phyloP scores from a whole-genome alignment of 2,797 vertebrate genomes.

The Cossypha niveicapilla region DNA sequence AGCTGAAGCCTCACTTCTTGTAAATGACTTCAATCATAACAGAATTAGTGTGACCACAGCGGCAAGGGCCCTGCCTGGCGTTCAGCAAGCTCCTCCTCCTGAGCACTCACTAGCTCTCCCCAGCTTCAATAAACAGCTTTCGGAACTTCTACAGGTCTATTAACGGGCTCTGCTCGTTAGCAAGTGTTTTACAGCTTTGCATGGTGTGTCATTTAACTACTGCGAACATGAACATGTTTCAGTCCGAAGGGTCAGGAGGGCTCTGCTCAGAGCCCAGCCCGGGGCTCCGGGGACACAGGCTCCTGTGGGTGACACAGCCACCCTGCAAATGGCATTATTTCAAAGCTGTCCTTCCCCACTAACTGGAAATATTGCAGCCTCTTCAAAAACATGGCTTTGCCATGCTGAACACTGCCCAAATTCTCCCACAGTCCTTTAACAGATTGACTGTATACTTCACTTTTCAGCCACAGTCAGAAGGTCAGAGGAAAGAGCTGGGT shows the following conservation, averaged over 20 bases:
- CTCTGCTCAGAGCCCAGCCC: neutral
- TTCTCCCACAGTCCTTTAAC: neutral
- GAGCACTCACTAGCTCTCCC: neutral
- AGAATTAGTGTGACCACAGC: conserved; percentile 77
- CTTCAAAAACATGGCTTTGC: neutral
- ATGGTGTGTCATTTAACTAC: neutral
- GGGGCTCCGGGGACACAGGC: neutral
- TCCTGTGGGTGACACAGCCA: accelerated
- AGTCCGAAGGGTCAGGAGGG: neutral
- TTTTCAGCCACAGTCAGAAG: neutral
- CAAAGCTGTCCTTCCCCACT: neutral
- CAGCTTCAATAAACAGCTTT: neutral
- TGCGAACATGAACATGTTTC: neutral
- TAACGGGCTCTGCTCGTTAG: neutral
- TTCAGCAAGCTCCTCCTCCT: neutral
- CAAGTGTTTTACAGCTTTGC: neutral
- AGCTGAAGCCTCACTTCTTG: conserved; percentile 72
- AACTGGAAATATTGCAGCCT: neutral
- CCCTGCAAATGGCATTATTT: neutral
- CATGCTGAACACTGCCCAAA: neutral
- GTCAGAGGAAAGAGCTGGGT: neutral
- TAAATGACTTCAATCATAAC: conserved; percentile 73
- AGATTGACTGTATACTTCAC: neutral
- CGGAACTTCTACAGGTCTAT: neutral
- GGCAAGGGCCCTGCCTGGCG: conserved; percentile 11